These are phyloP conservation scores for Cyprinus carpio DNA, from an alignment of 2,113 vertebrate species.

Conservation along the genomic window DNA sequence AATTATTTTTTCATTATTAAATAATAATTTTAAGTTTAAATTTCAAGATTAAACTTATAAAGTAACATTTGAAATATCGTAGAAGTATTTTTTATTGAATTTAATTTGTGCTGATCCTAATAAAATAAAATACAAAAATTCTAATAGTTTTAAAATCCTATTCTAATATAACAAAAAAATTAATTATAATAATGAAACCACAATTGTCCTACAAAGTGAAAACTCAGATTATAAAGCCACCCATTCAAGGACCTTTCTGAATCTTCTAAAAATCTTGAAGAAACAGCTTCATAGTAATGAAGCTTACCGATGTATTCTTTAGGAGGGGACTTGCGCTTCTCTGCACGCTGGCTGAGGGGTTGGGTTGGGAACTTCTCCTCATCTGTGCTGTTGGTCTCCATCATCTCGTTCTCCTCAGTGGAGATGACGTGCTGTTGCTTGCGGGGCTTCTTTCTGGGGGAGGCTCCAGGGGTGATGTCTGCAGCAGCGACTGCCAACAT, in stretches of 20 bases:
- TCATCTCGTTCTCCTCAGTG: conserved; percentile 97
- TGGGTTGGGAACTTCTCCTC: conserved; percentile 89
- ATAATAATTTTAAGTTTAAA: too few species aligned
- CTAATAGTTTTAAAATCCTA: not conserved
- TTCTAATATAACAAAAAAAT: too few species aligned
- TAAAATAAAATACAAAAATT: too few species aligned
- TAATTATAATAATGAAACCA: too few species aligned
- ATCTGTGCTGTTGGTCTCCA: conserved; percentile 97
- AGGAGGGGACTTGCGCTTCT: conserved; percentile 92
- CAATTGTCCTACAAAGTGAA: not conserved
- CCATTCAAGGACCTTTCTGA: not conserved
- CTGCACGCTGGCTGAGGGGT: conserved; percentile 83
- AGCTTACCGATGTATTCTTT: conserved; percentile 93
- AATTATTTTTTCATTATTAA: too few species aligned
- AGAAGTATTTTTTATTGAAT: too few species aligned
- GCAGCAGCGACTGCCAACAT: conserved; percentile 23
- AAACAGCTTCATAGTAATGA: not conserved
- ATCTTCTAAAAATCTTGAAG: not conserved
- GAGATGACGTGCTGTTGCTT: conserved; percentile 98
- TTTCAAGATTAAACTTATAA: too few species aligned
- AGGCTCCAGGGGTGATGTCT: conserved; percentile 81
- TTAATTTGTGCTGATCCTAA: too few species aligned
- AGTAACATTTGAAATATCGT: too few species aligned
- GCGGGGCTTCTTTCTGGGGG: conserved; percentile 94
- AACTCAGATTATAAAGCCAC: not conserved